Evolutionary conservation across 2,888 invertebrate species (phyloP), one percentile per base, ranked within the genome.

Genomic region (Heteromyza rotundicornis): DNA sequence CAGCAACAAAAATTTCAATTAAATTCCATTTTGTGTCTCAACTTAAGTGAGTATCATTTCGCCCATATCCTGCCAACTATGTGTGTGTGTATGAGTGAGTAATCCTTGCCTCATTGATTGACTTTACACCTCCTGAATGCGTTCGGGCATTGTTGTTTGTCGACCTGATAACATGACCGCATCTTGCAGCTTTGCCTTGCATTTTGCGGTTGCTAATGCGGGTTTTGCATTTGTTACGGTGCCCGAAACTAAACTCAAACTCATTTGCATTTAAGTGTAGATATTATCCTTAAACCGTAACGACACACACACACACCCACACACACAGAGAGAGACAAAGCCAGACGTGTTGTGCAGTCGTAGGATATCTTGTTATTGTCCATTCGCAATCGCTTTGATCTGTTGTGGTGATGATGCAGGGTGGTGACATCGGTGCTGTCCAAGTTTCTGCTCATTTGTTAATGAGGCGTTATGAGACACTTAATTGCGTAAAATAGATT

Each of bases 401-500:
- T n/a, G n/a, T n/a, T n/a, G n/a, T n/a, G n/a, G n/a, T n/a, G n/a
- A n/a, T n/a, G 5, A 10, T 27, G 27, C 27, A 27, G 27, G 5
- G 5, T 27, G 27, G 27, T 1, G 49, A 16, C 12, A 19, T 49
- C 17, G 49, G 2, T 49, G 12, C 17, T 49, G 49, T 20, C 2
- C 17, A 7, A 12, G 19, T 49, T 10, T 40, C 40, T 60, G 54
- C 58, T 55, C 51, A 58, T 58, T 64, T 58, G 60, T 64, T 64
- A 64, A 64, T 64, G 64, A 64, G 64, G 60, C 64, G 54, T 64
- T 64, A 57, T 60, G 50, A 22, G 57, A 49, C 51, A 55, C 53
- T 64, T 58, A 64, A 64, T 64, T 64, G 64, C 60, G 51, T 64
- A 55, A 64, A 49, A 58, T 52, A 55, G 64, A 64, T 64, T 64